phyloP scores from a whole-genome alignment of 2,888 invertebrate genomes.

The Lissonota sp. region DNA sequence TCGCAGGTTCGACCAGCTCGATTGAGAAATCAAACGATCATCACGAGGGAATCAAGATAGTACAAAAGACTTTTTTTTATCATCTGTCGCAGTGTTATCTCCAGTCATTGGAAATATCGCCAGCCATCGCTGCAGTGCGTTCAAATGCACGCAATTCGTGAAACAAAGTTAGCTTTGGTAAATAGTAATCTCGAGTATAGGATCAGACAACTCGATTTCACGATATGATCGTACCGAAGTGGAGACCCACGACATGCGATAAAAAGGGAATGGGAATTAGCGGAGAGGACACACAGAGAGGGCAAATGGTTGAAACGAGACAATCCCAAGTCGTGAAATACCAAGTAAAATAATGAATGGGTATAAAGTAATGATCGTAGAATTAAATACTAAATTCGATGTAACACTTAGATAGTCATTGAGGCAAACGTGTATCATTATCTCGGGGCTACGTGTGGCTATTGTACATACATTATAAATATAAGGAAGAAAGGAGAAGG shows the following conservation, averaged over 20 bases:
- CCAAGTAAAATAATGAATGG: slow-evolving; percentile 59
- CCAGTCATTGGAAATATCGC: slow-evolving; percentile 47
- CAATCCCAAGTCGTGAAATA: slow-evolving; percentile 63
- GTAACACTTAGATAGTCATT: slow-evolving; percentile 61
- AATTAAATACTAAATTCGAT: slow-evolving; percentile 49
- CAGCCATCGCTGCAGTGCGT: slow-evolving; percentile 31
- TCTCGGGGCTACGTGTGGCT: slow-evolving; percentile 22
- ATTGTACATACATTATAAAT: not conserved
- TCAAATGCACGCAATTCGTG: slow-evolving; percentile 31
- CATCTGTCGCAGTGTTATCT: slow-evolving; percentile 17
- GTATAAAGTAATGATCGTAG: slow-evolving; percentile 50
- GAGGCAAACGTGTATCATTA: slow-evolving; percentile 46
- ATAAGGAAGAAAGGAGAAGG: slow-evolving; percentile 48
- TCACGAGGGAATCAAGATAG: slow-evolving; percentile 29
- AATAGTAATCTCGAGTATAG: slow-evolving; percentile 39
- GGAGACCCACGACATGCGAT: slow-evolving; percentile 30
- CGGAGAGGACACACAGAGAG: slow-evolving; percentile 16
- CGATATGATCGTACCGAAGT: slow-evolving; percentile 50
- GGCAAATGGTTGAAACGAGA: slow-evolving; percentile 19
- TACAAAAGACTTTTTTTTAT: slow-evolving; percentile 9
- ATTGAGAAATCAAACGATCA: slow-evolving; percentile 46
- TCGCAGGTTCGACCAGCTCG: not conserved
- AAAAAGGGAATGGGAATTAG: slow-evolving; percentile 45
- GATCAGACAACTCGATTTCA: slow-evolving; percentile 58
- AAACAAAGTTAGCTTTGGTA: slow-evolving; percentile 19